phyloP scores from a whole-genome alignment of 2,797 vertebrate genomes.

The Hydrocynus forskahlii region DNA sequence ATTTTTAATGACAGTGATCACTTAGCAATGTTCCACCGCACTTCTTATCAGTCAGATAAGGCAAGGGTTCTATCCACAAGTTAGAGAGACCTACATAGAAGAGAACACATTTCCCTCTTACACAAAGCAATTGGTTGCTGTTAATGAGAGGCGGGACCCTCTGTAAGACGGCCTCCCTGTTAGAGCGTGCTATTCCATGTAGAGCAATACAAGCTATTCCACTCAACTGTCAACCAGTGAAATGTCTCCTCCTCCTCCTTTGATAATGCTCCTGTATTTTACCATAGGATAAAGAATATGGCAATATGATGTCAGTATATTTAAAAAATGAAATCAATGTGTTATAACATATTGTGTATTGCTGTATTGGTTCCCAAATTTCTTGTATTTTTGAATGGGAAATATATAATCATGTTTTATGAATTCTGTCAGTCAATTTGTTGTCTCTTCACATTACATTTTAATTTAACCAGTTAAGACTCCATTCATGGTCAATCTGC shows the following conservation, averaged over 20 bases:
- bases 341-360: not conserved
- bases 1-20: not conserved
- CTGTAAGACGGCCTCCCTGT: no score
- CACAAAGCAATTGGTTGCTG: no score
- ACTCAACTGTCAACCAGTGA: no score
- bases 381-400: not conserved
- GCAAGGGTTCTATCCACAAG: no score
- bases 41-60: no score
- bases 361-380: not conserved
- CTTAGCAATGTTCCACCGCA: not conserved
- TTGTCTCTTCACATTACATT: not conserved
- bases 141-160: no score
- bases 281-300: not conserved
- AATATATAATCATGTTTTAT: not conserved
- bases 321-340: not conserved
- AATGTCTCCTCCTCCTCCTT: no score
- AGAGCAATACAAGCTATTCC: no score
- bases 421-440: not conserved
- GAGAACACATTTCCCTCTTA: no score
- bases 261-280: not conserved
- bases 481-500: constrained; percentile 8
- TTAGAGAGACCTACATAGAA: no score
- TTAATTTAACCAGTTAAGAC: constrained; percentile 1
- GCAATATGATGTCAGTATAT: not conserved
- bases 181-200: no score